Evolutionary conservation across 64 coral and sea anemone species (phyloP), one percentile per base, ranked within the genome.

Genomic region (Acropora tenuis): DNA sequence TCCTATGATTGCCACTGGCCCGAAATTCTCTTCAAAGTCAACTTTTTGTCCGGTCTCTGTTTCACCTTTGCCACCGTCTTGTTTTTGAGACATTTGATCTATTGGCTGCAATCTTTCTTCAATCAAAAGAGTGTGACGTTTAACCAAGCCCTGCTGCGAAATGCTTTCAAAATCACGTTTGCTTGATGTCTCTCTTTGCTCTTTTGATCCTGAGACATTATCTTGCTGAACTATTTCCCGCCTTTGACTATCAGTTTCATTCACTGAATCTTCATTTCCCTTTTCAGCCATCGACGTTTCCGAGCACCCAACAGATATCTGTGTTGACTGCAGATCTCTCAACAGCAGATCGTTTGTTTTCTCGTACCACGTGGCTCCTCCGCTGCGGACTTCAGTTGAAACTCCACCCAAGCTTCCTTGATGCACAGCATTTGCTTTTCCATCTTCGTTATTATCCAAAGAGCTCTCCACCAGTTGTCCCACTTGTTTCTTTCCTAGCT

Each of bases 51-150:
- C 59, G 43, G 15, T 2, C n/a, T 68, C 80, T 65, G 0, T 43
- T 12, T 47, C 60, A 11, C 60, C 60, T 41, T 67, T 12, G 16
- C 9, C 43, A 2, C 44, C 59, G 12, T 2, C 73, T 40, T 75
- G 13, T 55, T 84, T 52, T 0, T 74, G 47, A 40, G 41, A 18
- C 0, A 60, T 50, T 69, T 82, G 77, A 1, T 67, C 77, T 1
- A 53, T 50, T 0, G 78, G 68, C 44, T 61, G 73, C 15, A 41
- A 42, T 83, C 85, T 92, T 13, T 69, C 90, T 65, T 85, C 50
- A 18, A 92, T 49, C 43, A 86, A 50, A 19, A 85, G 69, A 3
- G 89, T 90, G 77, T 69, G 79, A 52, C 89, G 63, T 10, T 75
- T 80, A 12, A 90, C 89, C 48, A 75, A 49, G 5, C 89, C 89